Conservation (phyloP, 2,113 vertebrate genomes). For the Spea bombifrons region DNA sequence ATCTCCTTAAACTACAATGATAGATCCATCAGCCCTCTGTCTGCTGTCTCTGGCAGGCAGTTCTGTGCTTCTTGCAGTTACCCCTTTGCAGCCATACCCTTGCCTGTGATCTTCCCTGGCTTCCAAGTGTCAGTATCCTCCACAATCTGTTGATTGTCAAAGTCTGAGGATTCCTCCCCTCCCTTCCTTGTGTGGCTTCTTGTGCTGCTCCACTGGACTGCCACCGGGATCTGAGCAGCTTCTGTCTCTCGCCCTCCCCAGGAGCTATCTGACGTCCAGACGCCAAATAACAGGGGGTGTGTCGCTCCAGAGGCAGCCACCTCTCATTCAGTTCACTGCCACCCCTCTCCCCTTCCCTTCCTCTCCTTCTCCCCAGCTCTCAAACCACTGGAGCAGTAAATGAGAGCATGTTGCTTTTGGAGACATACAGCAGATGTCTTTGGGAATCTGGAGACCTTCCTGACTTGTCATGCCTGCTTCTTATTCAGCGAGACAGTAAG, state of each 20-base stretch:
- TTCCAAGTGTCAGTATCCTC: background rate
- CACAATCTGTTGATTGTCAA: conserved; percentile 34
- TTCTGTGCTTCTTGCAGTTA: background rate
- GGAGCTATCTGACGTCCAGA: conserved; percentile 12
- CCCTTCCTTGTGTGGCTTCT: conserved; percentile 18
- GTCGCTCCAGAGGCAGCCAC: conserved; percentile 25
- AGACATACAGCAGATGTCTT: too few relatives aligned
- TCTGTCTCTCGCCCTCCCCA: conserved; percentile 22
- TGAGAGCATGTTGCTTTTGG: background rate
- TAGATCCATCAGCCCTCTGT: background rate
- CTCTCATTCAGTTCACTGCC: conserved; percentile 14
- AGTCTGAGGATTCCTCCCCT: background rate
- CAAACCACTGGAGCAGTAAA: background rate
- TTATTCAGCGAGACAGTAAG: too few relatives aligned
- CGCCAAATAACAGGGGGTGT: conserved; percentile 35
- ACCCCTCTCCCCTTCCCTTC: conserved; percentile 2
- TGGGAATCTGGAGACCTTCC: background rate
- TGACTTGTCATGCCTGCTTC: too few relatives aligned
- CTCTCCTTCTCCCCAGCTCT: background rate
- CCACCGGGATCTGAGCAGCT: conserved; percentile 25
- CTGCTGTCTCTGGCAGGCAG: background rate
- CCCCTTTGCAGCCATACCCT: conserved; percentile 5
- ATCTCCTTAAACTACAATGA: background rate
- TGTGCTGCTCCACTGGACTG: background rate
- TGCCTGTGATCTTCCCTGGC: background rate